Conservation (phyloP, 2,888 invertebrate genomes). For the Meteorus colon region DNA sequence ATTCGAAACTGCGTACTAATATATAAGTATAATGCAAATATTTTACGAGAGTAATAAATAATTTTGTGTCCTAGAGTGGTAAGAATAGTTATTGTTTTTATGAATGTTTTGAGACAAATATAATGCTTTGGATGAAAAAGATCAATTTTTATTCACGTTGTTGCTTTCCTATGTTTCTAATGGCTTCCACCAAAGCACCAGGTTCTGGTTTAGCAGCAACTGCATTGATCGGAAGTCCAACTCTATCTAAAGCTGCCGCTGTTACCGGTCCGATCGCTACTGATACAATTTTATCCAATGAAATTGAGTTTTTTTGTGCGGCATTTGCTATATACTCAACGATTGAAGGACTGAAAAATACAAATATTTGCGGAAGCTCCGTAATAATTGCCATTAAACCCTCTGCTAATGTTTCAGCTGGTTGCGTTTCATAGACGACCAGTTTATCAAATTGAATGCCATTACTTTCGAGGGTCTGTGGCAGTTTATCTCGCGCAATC, state of each 20-base stretch:
- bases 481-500: conserved; percentile 66
- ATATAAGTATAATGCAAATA: not conserved
- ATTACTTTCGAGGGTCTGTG: conserved; percentile 54
- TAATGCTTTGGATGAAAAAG: not conserved
- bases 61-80: not conserved
- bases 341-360: conserved; percentile 70
- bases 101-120: conserved; percentile 1
- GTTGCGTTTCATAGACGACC: conserved; percentile 63
- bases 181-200: conserved; percentile 58
- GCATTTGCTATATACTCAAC: conserved; percentile 60
- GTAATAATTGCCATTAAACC: conserved; percentile 57
- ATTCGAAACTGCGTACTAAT: not conserved
- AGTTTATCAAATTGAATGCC: conserved; percentile 59
- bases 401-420: conserved; percentile 58
- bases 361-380: conserved; percentile 56
- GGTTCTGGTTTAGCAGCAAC: conserved; percentile 67
- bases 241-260: conserved; percentile 59
- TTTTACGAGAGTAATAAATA: not conserved
- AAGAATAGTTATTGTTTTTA: conserved; percentile 19
- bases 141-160: conserved; percentile 7
- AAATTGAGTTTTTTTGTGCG: conserved; percentile 47
- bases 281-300: conserved; percentile 55
- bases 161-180: conserved; percentile 43
- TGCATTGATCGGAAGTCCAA: conserved; percentile 58
- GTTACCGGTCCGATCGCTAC: conserved; percentile 70